Percentiles rank a stretch among this genome's conserved stretches.
These are phyloP conservation scores for Sturmia bella DNA, from an alignment of 2,888 invertebrate genomes.

Conservation along the genomic window DNA sequence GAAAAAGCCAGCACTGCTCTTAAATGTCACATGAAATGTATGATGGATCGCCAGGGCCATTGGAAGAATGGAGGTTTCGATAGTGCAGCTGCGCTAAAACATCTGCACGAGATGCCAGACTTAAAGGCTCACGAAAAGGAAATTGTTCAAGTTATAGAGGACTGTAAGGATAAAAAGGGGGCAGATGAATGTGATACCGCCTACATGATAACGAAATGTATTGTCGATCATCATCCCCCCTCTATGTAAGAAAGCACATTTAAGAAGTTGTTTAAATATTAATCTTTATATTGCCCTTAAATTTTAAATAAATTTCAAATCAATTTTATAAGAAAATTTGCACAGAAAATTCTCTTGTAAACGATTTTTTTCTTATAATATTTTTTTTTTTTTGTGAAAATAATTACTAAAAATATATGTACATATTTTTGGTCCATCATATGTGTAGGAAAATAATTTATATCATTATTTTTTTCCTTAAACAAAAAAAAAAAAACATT, in stretches of 20 bases:
- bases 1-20: slow-evolving; percentile 72
- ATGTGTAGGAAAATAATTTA: too few relatives aligned
- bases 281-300: neutral
- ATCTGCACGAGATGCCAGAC: slow-evolving; percentile 71
- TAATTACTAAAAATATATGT: too few relatives aligned
- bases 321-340: too few relatives aligned
- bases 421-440: too few relatives aligned
- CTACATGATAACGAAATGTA: slow-evolving; percentile 76
- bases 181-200: slow-evolving; percentile 77
- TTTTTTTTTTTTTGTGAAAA: too few relatives aligned
- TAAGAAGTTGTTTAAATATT: neutral
- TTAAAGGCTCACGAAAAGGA: slow-evolving; percentile 73
- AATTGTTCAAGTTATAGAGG: slow-evolving; percentile 72
- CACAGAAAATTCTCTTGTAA: too few relatives aligned
- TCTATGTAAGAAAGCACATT: neutral
- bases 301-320: too few relatives aligned
- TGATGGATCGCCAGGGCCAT: slow-evolving; percentile 77
- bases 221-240: slow-evolving; percentile 72
- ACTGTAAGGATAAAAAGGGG: slow-evolving; percentile 76
- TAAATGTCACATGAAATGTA: slow-evolving; percentile 77
- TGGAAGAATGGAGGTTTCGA: slow-evolving; percentile 75
- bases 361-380: too few relatives aligned
- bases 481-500: too few relatives aligned
- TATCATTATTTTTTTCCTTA: too few relatives aligned
- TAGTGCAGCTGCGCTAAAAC: slow-evolving; percentile 68